Evolutionary conservation across 92 coral and sea anemone genomes (phyloP).

Genomic region (Pocillopora meandrina): DNA sequence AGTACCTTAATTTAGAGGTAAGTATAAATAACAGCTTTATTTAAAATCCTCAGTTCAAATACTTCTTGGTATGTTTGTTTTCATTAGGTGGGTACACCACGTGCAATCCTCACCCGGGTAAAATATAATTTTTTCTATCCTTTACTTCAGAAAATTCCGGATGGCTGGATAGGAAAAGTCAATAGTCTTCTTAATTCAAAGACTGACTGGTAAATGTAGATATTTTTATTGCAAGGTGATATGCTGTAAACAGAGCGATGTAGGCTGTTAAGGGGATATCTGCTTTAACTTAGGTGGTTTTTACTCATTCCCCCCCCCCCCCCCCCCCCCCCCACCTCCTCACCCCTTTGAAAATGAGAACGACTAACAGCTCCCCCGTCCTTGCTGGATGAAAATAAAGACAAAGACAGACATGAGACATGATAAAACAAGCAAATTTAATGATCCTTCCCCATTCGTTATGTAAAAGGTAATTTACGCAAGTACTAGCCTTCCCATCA

Average conservation of each 20-base stretch:
- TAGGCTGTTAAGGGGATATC: background rate
- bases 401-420: too few species aligned
- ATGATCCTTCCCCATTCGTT: too few species aligned
- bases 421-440: too few species aligned
- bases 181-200: conserved; percentile 75
- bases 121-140: background rate
- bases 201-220: conserved; percentile 65
- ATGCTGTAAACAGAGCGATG: background rate
- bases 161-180: conserved; percentile 77
- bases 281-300: too few species aligned
- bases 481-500: too few species aligned
- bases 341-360: too few species aligned
- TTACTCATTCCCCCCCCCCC: background rate
- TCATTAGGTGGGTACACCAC: background rate
- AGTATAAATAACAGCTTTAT: conserved; percentile 1
- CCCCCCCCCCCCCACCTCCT: background rate
- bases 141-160: conserved; percentile 56
- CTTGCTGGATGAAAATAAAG: too few species aligned
- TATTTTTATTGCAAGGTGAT: background rate
- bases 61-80: background rate
- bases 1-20: conserved; percentile 73
- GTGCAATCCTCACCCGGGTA: background rate
- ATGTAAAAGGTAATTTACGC: too few species aligned
- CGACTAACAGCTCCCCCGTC: too few species aligned
- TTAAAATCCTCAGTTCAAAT: background rate